phyloP scores from a whole-genome alignment of 2,113 vertebrate genomes.

The Perognathus longimembris region DNA sequence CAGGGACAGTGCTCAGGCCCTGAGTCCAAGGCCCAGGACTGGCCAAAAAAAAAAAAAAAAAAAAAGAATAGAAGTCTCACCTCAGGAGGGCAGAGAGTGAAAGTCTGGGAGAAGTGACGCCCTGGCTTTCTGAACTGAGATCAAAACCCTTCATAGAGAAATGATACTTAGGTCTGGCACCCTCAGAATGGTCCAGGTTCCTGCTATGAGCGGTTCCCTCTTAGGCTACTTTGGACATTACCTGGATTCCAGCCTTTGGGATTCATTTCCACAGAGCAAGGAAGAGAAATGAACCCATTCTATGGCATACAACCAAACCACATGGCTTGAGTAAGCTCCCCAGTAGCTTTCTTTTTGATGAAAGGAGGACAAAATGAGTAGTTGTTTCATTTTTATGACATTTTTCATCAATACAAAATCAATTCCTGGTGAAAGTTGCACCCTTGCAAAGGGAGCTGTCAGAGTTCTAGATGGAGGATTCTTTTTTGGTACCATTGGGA shows the following conservation, averaged over 20 bases:
- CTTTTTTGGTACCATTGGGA: no score
- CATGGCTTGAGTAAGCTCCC: constrained; percentile 9
- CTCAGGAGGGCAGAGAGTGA: neutral
- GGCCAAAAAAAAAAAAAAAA: no score
- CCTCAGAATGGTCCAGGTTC: neutral
- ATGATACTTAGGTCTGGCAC: neutral
- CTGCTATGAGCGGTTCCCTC: neutral
- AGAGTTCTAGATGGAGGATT: no score
- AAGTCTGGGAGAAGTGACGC: neutral
- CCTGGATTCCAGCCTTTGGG: neutral
- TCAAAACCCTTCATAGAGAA: neutral
- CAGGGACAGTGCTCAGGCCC: no score
- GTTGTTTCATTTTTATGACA: neutral
- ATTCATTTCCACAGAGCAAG: neutral
- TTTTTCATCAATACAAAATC: neutral
- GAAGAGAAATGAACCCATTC: no score
- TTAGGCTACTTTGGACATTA: neutral
- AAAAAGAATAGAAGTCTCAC: no score
- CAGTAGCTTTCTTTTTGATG: neutral
- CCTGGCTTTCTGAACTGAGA: neutral
- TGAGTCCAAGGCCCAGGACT: no score
- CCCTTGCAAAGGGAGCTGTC: neutral
- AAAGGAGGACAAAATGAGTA: neutral
- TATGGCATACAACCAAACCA: no score
- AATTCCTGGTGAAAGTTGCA: neutral